A percentile compares a stretch with the other conserved stretches of the same genome.
Evolutionary conservation across 2,797 vertebrate species (phyloP).

Genomic region (Manis pentadactyla): DNA sequence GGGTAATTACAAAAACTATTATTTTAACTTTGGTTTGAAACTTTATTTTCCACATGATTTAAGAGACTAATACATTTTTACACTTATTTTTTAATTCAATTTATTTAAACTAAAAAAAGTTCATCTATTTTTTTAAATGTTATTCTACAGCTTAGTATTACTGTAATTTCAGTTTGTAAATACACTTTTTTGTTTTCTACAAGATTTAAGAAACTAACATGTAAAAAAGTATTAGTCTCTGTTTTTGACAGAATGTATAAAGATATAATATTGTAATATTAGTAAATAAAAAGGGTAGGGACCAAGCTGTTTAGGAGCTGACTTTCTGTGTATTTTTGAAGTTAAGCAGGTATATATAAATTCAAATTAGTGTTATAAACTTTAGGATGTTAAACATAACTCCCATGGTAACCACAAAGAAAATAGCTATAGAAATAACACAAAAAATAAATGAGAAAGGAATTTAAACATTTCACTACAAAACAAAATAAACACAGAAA

Average conservation of each 20-base stretch:
- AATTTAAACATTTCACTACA: conserved; percentile 6
- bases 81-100: neutral
- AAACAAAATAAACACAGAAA: neutral
- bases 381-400: conserved; percentile 21
- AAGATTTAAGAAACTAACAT: neutral
- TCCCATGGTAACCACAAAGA: conserved; percentile 16
- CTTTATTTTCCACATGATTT: neutral
- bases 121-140: neutral
- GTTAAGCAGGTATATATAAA: neutral
- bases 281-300: neutral
- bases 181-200: neutral
- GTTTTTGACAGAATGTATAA: neutral
- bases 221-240: neutral
- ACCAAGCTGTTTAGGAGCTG: neutral
- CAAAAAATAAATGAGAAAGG: neutral
- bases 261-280: neutral
- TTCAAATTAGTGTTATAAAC: conserved; percentile 36
- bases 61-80: neutral
- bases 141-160: neutral
- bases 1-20: conserved; percentile 4
- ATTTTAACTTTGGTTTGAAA: conserved; percentile 43
- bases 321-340: neutral
- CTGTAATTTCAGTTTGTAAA: neutral
- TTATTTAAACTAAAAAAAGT: neutral
- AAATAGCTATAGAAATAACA: neutral